Conservation (phyloP, 2,113 vertebrate genomes). For the Silurus glanis region DNA sequence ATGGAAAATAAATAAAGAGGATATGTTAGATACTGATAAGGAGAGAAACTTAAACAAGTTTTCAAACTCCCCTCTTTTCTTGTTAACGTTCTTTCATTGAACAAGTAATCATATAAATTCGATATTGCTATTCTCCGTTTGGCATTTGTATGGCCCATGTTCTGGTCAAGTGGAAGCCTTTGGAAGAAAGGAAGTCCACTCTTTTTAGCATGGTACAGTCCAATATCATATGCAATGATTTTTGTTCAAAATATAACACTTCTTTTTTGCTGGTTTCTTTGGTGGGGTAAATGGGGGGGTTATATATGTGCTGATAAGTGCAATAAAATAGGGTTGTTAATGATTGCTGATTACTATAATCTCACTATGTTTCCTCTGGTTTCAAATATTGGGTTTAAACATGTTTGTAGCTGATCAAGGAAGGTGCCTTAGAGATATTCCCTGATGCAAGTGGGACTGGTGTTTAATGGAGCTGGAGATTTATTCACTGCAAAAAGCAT, state of each 20-base stretch:
- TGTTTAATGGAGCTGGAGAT: background rate
- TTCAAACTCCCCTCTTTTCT: too few species aligned
- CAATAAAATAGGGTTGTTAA: background rate
- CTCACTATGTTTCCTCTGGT: background rate
- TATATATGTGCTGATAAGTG: background rate
- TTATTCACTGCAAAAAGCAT: background rate
- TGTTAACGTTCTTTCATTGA: too few species aligned
- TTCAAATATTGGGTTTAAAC: background rate
- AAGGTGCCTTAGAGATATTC: background rate
- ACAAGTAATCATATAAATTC: too few species aligned
- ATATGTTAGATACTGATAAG: too few species aligned
- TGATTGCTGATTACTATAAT: background rate
- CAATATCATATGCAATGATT: background rate
- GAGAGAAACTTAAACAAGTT: too few species aligned
- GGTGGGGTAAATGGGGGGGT: background rate
- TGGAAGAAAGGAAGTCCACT: background rate
- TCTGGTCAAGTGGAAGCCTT: background rate
- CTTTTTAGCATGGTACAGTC: background rate
- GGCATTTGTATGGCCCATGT: background rate
- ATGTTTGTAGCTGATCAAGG: background rate
- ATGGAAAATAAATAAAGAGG: too few species aligned
- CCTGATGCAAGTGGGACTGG: background rate
- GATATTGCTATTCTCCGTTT: too few species aligned
- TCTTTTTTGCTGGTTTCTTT: background rate
- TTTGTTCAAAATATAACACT: background rate